Percentiles rank a stretch among this genome's conserved stretches.
Evolutionary conservation across 92 coral and sea anemone genomes (phyloP).

Genomic region (Porites rus): DNA sequence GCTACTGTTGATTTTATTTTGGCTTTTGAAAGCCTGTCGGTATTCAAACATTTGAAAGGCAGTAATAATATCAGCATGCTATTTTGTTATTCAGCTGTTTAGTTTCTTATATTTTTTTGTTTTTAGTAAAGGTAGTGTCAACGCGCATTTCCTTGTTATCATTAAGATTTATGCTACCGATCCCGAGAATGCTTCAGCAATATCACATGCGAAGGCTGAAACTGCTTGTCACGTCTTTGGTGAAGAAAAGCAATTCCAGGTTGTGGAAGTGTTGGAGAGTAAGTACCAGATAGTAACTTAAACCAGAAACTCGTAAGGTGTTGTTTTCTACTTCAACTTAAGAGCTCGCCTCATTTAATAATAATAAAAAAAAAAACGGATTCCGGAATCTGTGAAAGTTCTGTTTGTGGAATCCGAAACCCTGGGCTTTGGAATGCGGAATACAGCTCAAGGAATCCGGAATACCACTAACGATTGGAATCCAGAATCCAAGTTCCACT

Average conservation of each 20-base stretch:
- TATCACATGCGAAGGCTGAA: slow-evolving; percentile 32
- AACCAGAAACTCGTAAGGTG: not conserved
- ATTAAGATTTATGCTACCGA: slow-evolving; percentile 24
- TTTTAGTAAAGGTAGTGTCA: slow-evolving; percentile 75
- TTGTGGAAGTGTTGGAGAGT: slow-evolving; percentile 37
- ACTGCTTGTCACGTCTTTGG: slow-evolving; percentile 27
- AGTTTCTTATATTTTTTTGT: not conserved
- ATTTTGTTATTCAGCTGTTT: not conserved
- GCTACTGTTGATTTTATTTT: too few relatives aligned
- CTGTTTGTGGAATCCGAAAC: too few relatives aligned
- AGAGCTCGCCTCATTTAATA: not conserved
- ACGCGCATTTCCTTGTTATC: slow-evolving; percentile 60
- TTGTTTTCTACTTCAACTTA: not conserved
- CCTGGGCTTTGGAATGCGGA: too few relatives aligned
- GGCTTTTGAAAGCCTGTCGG: too few relatives aligned
- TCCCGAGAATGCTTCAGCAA: slow-evolving; percentile 30
- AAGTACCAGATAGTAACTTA: not conserved
- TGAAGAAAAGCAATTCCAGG: slow-evolving; percentile 40
- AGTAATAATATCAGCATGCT: not conserved
- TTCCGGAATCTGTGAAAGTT: too few relatives aligned
- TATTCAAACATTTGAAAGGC: too few relatives aligned
- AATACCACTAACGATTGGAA: too few relatives aligned
- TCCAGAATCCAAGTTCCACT: too few relatives aligned
- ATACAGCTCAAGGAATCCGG: too few relatives aligned
- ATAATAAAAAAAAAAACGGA: too few relatives aligned